These are phyloP conservation scores for Archilochus colubris DNA, from an alignment of 2,113 vertebrate genomes.

Conservation along the genomic window DNA sequence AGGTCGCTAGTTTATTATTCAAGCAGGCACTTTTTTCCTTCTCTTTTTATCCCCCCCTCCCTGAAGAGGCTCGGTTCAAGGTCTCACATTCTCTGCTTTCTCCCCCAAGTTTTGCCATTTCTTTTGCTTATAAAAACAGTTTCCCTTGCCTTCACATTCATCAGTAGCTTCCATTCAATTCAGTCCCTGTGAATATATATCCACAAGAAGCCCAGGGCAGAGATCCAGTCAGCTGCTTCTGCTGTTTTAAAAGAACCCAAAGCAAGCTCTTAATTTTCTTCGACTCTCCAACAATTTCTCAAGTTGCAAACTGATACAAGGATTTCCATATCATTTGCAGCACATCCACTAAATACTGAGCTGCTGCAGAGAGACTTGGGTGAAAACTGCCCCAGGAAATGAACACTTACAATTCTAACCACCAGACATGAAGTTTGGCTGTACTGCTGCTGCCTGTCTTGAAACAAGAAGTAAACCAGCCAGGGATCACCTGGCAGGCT, in stretches of 20 bases:
- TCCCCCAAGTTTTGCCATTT: constrained; percentile 77
- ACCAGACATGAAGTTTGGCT: not conserved
- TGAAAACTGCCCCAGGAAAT: not conserved
- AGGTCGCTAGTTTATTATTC: constrained; percentile 80
- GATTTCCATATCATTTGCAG: constrained; percentile 7
- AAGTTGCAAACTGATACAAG: constrained; percentile 41
- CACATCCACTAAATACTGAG: not conserved
- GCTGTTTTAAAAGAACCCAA: constrained; percentile 62
- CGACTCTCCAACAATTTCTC: constrained; percentile 42
- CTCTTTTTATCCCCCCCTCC: constrained; percentile 43
- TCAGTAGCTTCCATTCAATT: constrained; percentile 57
- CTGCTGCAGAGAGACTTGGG: not conserved
- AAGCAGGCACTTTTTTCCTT: constrained; percentile 65
- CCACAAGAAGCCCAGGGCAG: constrained; percentile 50
- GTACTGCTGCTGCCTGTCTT: not conserved
- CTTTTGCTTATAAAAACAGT: constrained; percentile 76
- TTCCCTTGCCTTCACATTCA: constrained; percentile 59
- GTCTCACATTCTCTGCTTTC: constrained; percentile 70
- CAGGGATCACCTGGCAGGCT: not conserved
- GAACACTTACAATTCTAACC: not conserved
- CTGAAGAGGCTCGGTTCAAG: constrained; percentile 77
- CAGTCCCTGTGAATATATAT: constrained; percentile 42
- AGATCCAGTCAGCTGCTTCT: constrained; percentile 44
- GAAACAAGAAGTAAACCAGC: not conserved
- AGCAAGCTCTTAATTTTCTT: constrained; percentile 52